Conservation (phyloP, 2,113 vertebrate species). For the Callaeas wilsoni region DNA sequence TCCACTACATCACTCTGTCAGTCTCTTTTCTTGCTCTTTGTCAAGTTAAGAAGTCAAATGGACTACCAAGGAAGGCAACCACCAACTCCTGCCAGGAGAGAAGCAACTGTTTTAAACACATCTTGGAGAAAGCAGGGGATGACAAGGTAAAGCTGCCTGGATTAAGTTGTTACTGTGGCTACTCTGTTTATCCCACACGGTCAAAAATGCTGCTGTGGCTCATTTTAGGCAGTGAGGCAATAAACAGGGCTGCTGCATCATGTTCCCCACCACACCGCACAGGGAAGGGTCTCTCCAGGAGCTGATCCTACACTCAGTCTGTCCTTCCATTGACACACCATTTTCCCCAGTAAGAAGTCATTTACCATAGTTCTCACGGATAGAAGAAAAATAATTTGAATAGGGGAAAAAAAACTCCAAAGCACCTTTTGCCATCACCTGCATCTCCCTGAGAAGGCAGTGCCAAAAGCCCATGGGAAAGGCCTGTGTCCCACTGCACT, state of each 20-base stretch:
- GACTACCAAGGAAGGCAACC: not conserved
- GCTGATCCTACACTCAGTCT: no score
- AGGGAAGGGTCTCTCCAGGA: not conserved
- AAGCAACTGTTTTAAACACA: not conserved
- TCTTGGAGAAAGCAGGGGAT: not conserved
- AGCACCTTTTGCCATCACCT: not conserved
- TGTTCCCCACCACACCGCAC: not conserved
- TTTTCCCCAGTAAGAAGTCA: not conserved
- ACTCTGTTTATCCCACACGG: not conserved
- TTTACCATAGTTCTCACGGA: not conserved
- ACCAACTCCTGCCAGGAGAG: not conserved
- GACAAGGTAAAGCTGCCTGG: not conserved
- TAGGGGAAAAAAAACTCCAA: fast-evolving
- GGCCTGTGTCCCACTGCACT: not conserved
- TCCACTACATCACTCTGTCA: fast-evolving
- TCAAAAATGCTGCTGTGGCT: not conserved
- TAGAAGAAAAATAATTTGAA: not conserved
- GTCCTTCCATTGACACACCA: not conserved
- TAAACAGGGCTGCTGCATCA: not conserved
- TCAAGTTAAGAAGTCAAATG: not conserved
- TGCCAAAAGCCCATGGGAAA: not conserved
- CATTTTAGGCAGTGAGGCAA: not conserved
- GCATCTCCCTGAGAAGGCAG: not conserved
- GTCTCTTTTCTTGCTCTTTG: not conserved
- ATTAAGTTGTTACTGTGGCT: not conserved